Percentiles rank a stretch among this genome's conserved stretches.
Conservation (phyloP, 2,888 invertebrate genomes). For the Poecilus cupreus region DNA sequence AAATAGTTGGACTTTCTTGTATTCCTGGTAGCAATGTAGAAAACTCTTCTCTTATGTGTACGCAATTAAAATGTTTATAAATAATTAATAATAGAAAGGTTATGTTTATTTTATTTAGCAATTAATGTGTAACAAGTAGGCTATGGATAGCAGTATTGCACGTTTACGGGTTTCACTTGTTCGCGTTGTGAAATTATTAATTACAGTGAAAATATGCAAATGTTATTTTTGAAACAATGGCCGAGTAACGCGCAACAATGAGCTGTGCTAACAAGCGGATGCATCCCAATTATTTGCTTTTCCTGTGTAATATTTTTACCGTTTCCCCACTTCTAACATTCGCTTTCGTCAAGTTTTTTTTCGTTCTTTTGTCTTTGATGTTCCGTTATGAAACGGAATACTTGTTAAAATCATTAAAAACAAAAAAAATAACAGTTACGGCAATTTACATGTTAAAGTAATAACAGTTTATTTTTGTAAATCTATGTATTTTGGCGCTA, state of each 20-base stretch:
- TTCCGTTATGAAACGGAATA: slow-evolving; percentile 24
- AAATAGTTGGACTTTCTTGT: slow-evolving; percentile 12
- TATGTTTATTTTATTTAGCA: slow-evolving; percentile 17
- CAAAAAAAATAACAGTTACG: not conserved
- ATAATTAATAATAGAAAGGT: slow-evolving; percentile 28
- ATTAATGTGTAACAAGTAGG: slow-evolving; percentile 28
- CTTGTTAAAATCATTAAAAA: not conserved
- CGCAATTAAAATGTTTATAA: not conserved
- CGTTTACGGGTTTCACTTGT: slow-evolving; percentile 49
- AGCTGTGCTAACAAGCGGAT: slow-evolving; percentile 47
- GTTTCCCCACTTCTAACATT: not conserved
- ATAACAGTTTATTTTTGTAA: not conserved
- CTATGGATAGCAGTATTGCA: slow-evolving; percentile 42
- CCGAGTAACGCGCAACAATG: slow-evolving; percentile 27
- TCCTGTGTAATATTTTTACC: slow-evolving; percentile 33
- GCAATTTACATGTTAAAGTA: not conserved
- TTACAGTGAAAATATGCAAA: slow-evolving; percentile 58
- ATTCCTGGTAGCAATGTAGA: not conserved
- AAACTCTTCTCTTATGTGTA: not conserved
- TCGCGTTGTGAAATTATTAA: slow-evolving; percentile 56
- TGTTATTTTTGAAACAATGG: slow-evolving; percentile 55
- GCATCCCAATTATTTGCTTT: slow-evolving; percentile 53
- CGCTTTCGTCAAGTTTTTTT: slow-evolving; percentile 14
- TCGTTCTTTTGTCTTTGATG: slow-evolving; percentile 1
- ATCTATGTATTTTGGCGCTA: no score